Evolutionary conservation across 2,113 vertebrate genomes (phyloP), one percentile per base, ranked within the genome.

Genomic region (Campylorhamphus procurvoides): DNA sequence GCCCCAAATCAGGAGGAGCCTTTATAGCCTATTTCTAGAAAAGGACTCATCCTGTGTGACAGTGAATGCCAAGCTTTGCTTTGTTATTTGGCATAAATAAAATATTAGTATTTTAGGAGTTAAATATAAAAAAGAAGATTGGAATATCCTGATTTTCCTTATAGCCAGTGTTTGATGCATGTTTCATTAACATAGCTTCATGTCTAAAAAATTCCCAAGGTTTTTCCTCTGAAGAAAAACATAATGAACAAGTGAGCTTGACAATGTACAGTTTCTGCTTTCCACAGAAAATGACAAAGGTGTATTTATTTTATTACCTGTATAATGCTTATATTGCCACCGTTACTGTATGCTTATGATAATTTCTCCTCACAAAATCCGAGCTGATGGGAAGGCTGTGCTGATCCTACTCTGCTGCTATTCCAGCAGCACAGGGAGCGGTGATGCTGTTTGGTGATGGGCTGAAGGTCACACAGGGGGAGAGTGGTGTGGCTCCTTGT

Each of bases 361-460:
- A 27, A 23, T 60, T 64, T 56, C 39, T 44, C 15, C 35, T 63
- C 53, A 37, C 13, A 44, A 25, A 35, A 33, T 40, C 59, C 23
- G 31, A 39, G 42, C 55, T 15, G 50, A 35, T 33, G 10, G 37
- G 17, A 50, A 42, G 42, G 18, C 62, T 64, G 42, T 62, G 46
- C 64, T 50, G 33, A 19, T 55, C 6, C 35, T 72, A 0, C 13
- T 10, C 0, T 0, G 1, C 40, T 24, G 60, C 66, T 71, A 0
- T 50, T 37, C 20, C 42, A 59, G 47, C 50, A 33, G 39, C 3
- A 0, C 4, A 14, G 58, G 4, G 10, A 58, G 31, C 6, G 14
- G 19, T 13, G 14, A 3, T 14, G 40, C 60, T 40, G 23, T 12
- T 40, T 18, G 28, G 23, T 13, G 28, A 18, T 4, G 12, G 40